Percentiles rank a stretch among this genome's conserved stretches.
These are phyloP conservation scores for Ardeotis arabs DNA, from an alignment of 2,113 vertebrate genomes.

Conservation along the genomic window DNA sequence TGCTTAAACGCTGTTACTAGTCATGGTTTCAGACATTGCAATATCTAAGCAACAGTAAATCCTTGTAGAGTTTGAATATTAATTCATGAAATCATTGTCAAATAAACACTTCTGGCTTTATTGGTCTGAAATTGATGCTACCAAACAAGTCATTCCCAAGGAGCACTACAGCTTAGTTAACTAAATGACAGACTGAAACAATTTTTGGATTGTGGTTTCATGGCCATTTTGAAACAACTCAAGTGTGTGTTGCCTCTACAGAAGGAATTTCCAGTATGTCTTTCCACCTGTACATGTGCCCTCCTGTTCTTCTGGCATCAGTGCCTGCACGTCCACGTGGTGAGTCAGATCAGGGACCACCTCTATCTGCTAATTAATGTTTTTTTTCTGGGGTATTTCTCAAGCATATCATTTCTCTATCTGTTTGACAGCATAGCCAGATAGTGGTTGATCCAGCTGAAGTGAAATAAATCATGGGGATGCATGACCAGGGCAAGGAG, in stretches of 20 bases:
- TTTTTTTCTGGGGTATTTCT: not conserved
- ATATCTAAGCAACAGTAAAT: not conserved
- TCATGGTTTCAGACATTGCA: not conserved
- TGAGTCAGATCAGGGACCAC: not conserved
- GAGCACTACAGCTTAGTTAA: not conserved
- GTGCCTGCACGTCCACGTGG: accelerated
- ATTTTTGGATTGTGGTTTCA: not conserved
- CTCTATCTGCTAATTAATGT: not conserved
- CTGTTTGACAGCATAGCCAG: not conserved
- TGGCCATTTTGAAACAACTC: not conserved
- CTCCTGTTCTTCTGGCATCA: not conserved
- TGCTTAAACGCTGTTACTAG: not conserved
- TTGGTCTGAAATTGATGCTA: not conserved
- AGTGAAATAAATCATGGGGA: not conserved
- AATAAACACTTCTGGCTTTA: not conserved
- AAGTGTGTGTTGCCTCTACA: not conserved
- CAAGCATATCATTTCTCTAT: not conserved
- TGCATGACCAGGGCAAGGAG: not conserved
- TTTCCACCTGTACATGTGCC: not conserved
- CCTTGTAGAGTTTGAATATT: not conserved
- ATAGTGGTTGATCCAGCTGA: not conserved
- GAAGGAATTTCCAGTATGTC: not conserved
- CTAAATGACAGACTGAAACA: not conserved
- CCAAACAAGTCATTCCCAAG: not conserved
- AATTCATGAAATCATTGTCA: not conserved